Conservation (phyloP, 2,797 vertebrate genomes). For the Anisognathus igniventris region DNA sequence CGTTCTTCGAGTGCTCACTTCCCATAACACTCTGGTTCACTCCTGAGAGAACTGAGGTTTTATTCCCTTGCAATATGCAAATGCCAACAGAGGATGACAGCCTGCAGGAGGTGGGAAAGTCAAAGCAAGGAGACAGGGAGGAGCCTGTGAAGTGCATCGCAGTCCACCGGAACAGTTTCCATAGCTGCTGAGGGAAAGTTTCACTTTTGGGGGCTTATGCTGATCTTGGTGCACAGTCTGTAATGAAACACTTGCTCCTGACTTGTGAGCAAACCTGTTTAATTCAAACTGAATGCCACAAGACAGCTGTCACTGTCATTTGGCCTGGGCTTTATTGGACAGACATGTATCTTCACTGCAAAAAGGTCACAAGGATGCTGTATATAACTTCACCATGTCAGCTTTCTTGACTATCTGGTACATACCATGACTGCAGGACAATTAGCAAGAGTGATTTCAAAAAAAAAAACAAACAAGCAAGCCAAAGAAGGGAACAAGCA, state of each 20-base stretch:
- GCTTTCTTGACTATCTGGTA: slow-evolving; percentile 65
- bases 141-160: slow-evolving; percentile 40
- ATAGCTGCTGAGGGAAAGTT: slow-evolving; percentile 9
- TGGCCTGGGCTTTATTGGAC: slow-evolving; percentile 79
- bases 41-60: slow-evolving; percentile 1
- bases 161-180: not conserved
- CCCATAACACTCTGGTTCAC: slow-evolving; percentile 76
- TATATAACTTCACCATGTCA: slow-evolving; percentile 68
- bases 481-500: not conserved
- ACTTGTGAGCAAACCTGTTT: slow-evolving; percentile 73
- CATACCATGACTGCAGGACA: slow-evolving; percentile 49
- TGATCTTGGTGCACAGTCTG: slow-evolving; percentile 62
- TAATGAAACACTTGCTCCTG: slow-evolving; percentile 70
- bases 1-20: slow-evolving; percentile 76
- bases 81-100: not conserved
- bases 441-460: slow-evolving; percentile 41
- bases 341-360: slow-evolving; percentile 67
- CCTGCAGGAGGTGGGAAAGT: not conserved
- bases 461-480: not conserved
- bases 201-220: slow-evolving; percentile 21
- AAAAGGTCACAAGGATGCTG: slow-evolving; percentile 67
- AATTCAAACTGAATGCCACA: slow-evolving; percentile 77
- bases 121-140: slow-evolving; percentile 38
- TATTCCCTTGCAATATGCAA: slow-evolving; percentile 2
- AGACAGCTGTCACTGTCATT: slow-evolving; percentile 91